Conservation (phyloP, 2,797 vertebrate species). For the Periparus ater region DNA sequence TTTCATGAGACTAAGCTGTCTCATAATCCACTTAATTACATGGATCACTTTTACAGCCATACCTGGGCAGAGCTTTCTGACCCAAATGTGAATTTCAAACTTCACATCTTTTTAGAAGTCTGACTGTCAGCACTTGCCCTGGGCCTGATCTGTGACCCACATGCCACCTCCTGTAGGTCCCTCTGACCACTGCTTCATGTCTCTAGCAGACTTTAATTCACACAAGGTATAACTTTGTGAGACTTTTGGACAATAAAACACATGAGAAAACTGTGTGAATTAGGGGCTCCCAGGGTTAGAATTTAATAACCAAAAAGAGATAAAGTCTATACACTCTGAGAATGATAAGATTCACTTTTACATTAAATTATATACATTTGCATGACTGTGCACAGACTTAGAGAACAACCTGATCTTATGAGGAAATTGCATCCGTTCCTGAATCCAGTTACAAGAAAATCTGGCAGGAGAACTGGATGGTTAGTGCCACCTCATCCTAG, state of each 20-base stretch:
- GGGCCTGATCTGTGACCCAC: neutral
- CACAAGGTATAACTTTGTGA: neutral
- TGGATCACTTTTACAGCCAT: neutral
- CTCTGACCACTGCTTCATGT: neutral
- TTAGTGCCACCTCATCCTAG: neutral
- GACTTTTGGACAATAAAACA: neutral
- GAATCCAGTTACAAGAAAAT: neutral
- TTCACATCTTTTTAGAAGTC: neutral
- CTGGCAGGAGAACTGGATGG: neutral
- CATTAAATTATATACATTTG: neutral
- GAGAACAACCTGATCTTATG: neutral
- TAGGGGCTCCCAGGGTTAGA: neutral
- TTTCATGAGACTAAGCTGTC: neutral
- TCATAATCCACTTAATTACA: neutral
- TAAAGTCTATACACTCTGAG: neutral
- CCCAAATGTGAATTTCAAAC: neutral
- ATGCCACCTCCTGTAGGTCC: neutral
- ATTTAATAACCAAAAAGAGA: neutral
- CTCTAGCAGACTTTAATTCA: neutral
- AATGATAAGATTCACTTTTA: neutral
- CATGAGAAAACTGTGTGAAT: neutral
- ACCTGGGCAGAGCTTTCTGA: neutral
- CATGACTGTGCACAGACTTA: neutral
- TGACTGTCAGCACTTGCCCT: neutral
- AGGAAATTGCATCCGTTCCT: neutral